Evolutionary conservation across 37 sponge, comb jelly and placozoan species (phyloP), one percentile per base, ranked within the genome.

Genomic region (Amphimedon queenslandica): DNA sequence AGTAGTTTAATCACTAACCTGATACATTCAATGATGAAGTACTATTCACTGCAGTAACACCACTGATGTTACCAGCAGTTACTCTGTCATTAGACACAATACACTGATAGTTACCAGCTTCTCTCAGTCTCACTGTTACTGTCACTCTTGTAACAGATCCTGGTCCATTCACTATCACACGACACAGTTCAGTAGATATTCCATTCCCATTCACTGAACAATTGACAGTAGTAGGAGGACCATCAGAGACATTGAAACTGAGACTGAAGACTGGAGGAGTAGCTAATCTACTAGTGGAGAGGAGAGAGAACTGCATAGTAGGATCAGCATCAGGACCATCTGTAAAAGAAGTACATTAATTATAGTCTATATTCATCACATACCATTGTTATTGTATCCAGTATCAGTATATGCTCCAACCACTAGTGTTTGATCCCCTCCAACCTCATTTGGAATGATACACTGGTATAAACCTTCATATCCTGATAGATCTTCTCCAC

Each of bases 391-490:
- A 10, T 64, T 27, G 39, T 40, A 65, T 20, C 42, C 66, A 35
- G n/a, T 33, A 18, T 55, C 0, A 34, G 55, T 66, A 58, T 74
- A 81, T 39, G 73, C 67, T 1, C 82, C 82, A 3, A 67, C 73
- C 28, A 37, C 66, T 16, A 81, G 61, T 20, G 63, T 74, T 32
- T 37, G 64, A n/a, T n/a, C n/a, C n/a, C n/a, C n/a, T n/a, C n/a
- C n/a, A n/a, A n/a, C n/a, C n/a, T n/a, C n/a, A 61, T 80, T 72
- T n/a, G 51, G 37, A 10, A 80, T 72, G 24, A 30, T 56, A 47
- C 81, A 80, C 0, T 71, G 61, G 57, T 70, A 80, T 36, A 80
- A 43, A 2, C 81, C 81, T 53, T 80, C 81, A 43, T 21, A 27
- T 29, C 13, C 77, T 23, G 43, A 37, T 47, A 13, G 53, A n/a